Evolutionary conservation across 1,140 invertebrate species (phyloP), one percentile per base, ranked within the genome.

Genomic region (Drosophila obscura): DNA sequence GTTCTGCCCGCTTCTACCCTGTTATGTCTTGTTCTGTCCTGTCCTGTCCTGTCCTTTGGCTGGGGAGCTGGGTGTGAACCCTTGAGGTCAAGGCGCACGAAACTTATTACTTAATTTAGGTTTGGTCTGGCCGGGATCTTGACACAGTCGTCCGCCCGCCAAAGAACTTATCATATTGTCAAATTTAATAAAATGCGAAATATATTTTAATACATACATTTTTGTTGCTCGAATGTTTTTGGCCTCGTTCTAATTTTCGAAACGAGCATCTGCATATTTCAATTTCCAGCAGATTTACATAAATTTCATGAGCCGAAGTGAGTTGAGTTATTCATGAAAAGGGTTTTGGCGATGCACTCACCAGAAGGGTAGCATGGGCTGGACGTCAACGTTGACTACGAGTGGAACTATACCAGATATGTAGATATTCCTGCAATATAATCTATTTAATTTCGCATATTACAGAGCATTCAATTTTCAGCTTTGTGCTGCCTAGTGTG

Each of bases 51-150:
- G 35, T 39, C 35, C 35, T 5, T 13, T 39, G 11, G 22, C 22
- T 24, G 22, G 22, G 2, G 22, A 24, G 4, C 35, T 62, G 50
- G 59, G 68, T 65, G 68, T 80, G 69, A 81, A 73, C 48, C 75
- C 76, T 65, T 77, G 59, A 74, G 84, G 83, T 88, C 83, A 88
- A 83, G 76, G 58, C 84, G 68, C 64, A 83, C 88, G 72, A 88
- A 89, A 88, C 76, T 88, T 88, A 88, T 88, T 88, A 88, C 83
- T 88, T 88, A 80, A 88, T 88, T 88, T 88, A 88, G 82, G 78
- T 82, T 82, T 57, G 71, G 61, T 44, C 56, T 51, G 35, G 24
- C 31, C 44, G 53, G 19, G 53, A 45, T 59, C 74, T 60, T 51
- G 63, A 69, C 71, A 75, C 52, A 55, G 45, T 19, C 19, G 19